Evolutionary conservation across 92 coral and sea anemone genomes (phyloP), one percentile per base, ranked within the genome.

Genomic region (Porites rus): DNA sequence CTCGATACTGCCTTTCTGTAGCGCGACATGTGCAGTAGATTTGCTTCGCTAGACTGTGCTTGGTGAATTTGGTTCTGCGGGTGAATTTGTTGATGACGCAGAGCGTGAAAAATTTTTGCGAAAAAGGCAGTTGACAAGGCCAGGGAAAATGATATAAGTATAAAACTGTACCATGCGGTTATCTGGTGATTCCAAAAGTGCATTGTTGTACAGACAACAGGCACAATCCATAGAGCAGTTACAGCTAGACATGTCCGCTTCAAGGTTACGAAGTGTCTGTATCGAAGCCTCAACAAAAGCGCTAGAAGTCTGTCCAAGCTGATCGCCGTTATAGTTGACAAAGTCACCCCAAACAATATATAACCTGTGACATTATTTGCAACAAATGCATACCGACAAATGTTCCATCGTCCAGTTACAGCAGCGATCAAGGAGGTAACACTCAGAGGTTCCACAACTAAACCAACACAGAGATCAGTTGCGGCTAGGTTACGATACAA

Each of bases 1-100:
- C 73, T 62, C 12, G n/a, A 73, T 18, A 73, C 87, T 83, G 87
- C 68, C 65, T 24, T 83, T 17, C 17, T 73, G 74, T 73, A 83
- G 19, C 71, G 87, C 24, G 72, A 52, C 8, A 74, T 63, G 87
- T 83, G 72, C 73, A 74, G 20, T 31, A 76, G 67, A 81, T 10
- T n/a, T 18, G 31, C 17, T 58, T 81, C 53, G 60, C 78, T 74
- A 22, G 25, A 60, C n/a, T 51, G 28, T 51, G 17, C 74, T 69
- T 72, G 77, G 6, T 72, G 77, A 46, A 20, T 28, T 9, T n/a
- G 59, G 59, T 72, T 60, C 19, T 72, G 59, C 10, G 51, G 24
- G 46, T 72, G 77, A 72, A 53, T 51, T 17, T 50, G 77, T 8
- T 51, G 77, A 72, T 16, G 24, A 72, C 60, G 59, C 11, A 72